These are phyloP conservation scores for Redunca redunca DNA, from an alignment of 2,113 vertebrate genomes.

Conservation along the genomic window DNA sequence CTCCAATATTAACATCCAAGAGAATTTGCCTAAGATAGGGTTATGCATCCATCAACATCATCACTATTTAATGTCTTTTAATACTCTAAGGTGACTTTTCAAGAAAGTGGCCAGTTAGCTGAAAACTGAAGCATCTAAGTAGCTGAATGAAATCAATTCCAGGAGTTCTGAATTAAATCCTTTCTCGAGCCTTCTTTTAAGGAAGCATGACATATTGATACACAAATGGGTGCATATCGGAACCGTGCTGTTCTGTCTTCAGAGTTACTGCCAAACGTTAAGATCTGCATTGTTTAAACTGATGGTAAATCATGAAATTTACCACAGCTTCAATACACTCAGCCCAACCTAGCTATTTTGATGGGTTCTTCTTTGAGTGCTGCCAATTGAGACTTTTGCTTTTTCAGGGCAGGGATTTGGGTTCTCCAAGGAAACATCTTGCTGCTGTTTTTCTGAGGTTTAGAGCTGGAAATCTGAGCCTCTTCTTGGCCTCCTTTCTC, in stretches of 20 bases:
- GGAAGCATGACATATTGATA: not conserved
- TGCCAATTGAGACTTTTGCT: not conserved
- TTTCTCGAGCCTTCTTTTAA: not conserved
- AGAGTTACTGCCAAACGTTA: not conserved
- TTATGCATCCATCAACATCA: not conserved
- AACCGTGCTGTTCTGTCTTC: not conserved
- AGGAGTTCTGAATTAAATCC: not conserved
- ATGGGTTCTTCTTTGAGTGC: not conserved
- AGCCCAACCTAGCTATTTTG: not conserved
- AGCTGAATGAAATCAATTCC: not conserved
- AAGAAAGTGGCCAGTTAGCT: conserved; percentile 4
- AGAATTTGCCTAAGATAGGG: conserved; percentile 10
- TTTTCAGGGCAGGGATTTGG: not conserved
- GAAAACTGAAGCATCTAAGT: not conserved
- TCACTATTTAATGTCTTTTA: not conserved
- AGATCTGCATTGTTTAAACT: not conserved
- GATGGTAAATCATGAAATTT: not conserved
- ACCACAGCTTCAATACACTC: not conserved
- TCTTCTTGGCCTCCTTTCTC: not conserved
- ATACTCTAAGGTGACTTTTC: not conserved
- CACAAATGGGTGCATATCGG: not conserved
- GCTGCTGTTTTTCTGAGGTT: conserved; percentile 34
- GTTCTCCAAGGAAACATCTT: not conserved
- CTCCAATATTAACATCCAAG: not conserved
- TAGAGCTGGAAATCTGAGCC: not conserved